Evolutionary conservation across 2,797 vertebrate species (phyloP).

Genomic region (Chromobotia macracanthus): DNA sequence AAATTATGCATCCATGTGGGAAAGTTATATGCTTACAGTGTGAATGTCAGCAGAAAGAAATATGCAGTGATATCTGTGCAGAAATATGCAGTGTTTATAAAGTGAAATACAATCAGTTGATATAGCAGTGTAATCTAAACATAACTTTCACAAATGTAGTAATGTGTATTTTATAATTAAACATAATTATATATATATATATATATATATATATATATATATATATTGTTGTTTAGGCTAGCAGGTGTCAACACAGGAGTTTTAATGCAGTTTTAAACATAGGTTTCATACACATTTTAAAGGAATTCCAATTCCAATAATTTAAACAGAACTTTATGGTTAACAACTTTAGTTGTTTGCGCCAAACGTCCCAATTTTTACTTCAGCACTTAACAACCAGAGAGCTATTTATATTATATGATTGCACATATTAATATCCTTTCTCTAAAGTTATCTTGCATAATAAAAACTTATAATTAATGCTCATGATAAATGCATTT

Average conservation of each 20-base stretch:
- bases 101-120: neutral
- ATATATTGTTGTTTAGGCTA: neutral
- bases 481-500: neutral
- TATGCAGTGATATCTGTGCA: neutral
- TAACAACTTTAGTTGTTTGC: neutral
- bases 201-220: neutral
- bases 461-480: conserved; percentile 40
- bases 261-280: neutral
- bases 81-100: conserved; percentile 15
- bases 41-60: conserved; percentile 36
- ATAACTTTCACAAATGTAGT: neutral
- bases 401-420: conserved; percentile 55
- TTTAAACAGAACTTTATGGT: neutral
- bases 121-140: conserved; percentile 1
- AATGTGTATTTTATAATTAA: neutral
- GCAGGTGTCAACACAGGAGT: neutral
- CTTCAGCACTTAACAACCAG: conserved; percentile 46
- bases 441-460: conserved; percentile 44
- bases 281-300: neutral
- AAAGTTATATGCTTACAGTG: neutral
- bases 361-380: conserved; percentile 26
- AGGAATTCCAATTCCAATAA: no score
- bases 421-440: conserved; percentile 46
- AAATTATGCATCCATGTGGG: conserved; percentile 19
- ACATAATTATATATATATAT: neutral